Evolutionary conservation across 2,888 invertebrate genomes (phyloP), one percentile per base, ranked within the genome.

Genomic region (Trachelus stipa): DNA sequence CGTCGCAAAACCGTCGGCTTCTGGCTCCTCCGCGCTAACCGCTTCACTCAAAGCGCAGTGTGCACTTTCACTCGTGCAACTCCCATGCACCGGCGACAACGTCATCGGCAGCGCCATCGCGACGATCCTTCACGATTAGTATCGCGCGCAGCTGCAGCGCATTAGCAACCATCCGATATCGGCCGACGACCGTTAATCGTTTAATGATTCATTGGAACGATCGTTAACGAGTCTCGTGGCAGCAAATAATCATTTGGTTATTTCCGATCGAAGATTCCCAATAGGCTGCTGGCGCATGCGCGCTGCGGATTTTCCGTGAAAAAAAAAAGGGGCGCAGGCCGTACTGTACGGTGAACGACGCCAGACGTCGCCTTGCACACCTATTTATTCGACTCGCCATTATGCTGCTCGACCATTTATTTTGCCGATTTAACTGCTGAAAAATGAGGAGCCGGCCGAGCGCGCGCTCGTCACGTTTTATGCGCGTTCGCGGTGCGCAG

Each of bases 51-150:
- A 82, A 83, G 83, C 23, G 23, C 78, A 78, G 81, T 85, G 81
- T 81, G 83, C 82, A 83, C 85, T 85, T 87, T 88, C 87, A 82
- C 87, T 84, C 80, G 79, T 83, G 82, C 82, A 82, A 76, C 76
- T 80, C 73, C 75, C 23, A 9, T 56, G 56, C 23, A 23, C 23
- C 23, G 56, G 23, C 23, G 56, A 56, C 56, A 56, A 23, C 56
- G 56, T 56, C 56, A 56, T 23, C 56, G 56, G 23, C 56, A 23
- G 56, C 79, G 77, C 71, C 80, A 37, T 31, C 81, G 81, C 80
- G 80, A 77, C 80, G 84, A 84, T 81, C 78, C 80, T 82, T 73
- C 77, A 83, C 83, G 83, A 82, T 83, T 84, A 83, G 83, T 82
- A 84, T 80, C 74, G 79, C 76, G 79, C 73, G 9, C 56, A 56